Evolutionary conservation across 2,888 invertebrate species (phyloP), one percentile per base, ranked within the genome.

Genomic region (Drosophila cognata): DNA sequence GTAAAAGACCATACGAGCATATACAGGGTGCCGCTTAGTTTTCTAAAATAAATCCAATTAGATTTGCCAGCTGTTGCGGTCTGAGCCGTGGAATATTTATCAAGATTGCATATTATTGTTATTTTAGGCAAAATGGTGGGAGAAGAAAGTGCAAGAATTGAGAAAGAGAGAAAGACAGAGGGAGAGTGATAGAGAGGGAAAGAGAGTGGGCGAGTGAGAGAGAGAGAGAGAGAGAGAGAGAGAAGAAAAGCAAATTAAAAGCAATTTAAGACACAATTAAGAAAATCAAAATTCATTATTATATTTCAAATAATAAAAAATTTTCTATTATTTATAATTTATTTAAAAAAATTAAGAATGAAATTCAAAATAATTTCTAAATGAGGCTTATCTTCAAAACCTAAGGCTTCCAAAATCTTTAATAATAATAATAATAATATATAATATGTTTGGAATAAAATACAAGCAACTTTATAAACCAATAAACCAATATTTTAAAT

Each of bases 21-120:
- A 76, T 74, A 79, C 81, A 90, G 89, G 84, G 88, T 84, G 73
- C 2, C 38, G 31, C 36, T 18, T 18, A 46, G n/a, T 43, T 41
- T 43, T 35, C 10, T 18, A 38, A 38, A 53, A 16, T 4, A 64
- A 64, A 59, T 56, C 13, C 41, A 52, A 60, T 67, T 55, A 46
- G 18, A 71, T 28, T 11, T 48, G 43, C 41, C 51, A 46, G 55
- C 55, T 51, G 38, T 35, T 46, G 48, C 48, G 11, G 38, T n/a
- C 10, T 10, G 41, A 41, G 10, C 41, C 18, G 41, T 18, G n/a
- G n/a, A 41, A 41, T 41, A 10, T 41, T 41, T 41, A 8, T 18
- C 18, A 18, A 18, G 43, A 43, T 21, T 13, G 43, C 21, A 13
- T 11, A 11, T 5, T 8, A 38, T 18, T 38, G 2, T 8, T 38